Conservation (phyloP, 2,113 vertebrate genomes). For the Pangasianodon gigas region DNA sequence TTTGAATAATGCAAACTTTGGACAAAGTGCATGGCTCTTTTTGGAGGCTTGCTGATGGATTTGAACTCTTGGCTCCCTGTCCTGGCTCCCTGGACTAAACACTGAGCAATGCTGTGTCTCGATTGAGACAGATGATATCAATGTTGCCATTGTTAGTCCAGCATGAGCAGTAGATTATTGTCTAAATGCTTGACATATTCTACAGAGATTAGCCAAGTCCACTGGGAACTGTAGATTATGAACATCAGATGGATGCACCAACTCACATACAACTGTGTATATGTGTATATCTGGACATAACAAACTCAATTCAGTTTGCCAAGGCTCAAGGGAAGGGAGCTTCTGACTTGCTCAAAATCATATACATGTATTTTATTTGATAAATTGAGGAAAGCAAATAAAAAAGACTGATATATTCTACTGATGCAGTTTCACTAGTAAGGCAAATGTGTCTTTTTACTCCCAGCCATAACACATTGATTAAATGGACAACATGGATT, state of each 20-base stretch:
- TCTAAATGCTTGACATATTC: neutral
- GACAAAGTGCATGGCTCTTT: neutral
- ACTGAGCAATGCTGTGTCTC: neutral
- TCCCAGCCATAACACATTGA: neutral
- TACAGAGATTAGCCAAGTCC: conserved; percentile 1
- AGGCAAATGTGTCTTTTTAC: neutral
- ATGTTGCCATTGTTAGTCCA: neutral
- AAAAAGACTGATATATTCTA: no score
- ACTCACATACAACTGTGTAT: neutral
- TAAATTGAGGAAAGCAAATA: no score
- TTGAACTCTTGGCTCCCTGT: neutral
- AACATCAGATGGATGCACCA: neutral
- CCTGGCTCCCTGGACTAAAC: neutral
- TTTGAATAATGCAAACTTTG: neutral
- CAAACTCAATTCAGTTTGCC: neutral
- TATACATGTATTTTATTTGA: neutral
- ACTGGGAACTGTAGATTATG: neutral
- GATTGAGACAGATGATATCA: neutral
- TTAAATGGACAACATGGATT: neutral
- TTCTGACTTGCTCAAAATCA: neutral
- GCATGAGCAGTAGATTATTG: conserved; percentile 19
- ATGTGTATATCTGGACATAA: neutral
- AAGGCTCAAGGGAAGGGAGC: neutral
- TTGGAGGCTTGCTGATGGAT: neutral
- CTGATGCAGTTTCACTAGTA: no score